Evolutionary conservation across 2,888 invertebrate genomes (phyloP).

Genomic region (Lycaena phlaeas): DNA sequence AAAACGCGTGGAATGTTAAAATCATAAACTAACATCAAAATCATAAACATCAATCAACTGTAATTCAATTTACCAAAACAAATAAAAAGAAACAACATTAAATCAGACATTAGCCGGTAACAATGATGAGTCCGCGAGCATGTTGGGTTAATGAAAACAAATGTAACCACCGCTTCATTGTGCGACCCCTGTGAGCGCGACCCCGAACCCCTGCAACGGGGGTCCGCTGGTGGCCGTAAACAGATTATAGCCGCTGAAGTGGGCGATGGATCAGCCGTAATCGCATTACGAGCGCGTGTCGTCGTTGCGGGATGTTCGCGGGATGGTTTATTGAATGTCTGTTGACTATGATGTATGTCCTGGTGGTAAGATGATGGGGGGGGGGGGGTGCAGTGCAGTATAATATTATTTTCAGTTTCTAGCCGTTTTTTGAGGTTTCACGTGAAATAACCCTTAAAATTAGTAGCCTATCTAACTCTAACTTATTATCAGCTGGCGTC

Average conservation of each 20-base stretch:
- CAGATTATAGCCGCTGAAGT: slow-evolving; percentile 4
- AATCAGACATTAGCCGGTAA: too few species aligned
- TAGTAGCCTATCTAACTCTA: too few species aligned
- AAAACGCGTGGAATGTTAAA: too few species aligned
- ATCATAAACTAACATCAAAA: too few species aligned
- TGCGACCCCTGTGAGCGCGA: background rate
- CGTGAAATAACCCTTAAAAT: too few species aligned
- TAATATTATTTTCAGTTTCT: too few species aligned
- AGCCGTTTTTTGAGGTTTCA: too few species aligned
- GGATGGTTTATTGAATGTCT: slow-evolving; percentile 6
- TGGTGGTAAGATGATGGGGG: too few species aligned
- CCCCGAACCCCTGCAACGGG: background rate
- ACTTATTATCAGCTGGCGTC: too few species aligned
- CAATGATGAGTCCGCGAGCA: background rate
- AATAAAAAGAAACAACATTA: too few species aligned
- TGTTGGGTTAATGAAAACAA: background rate
- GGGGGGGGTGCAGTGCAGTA: background rate
- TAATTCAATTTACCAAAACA: too few species aligned
- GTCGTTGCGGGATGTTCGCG: slow-evolving; percentile 13
- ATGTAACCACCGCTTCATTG: background rate
- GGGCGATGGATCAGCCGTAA: slow-evolving; percentile 8
- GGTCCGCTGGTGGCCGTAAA: background rate
- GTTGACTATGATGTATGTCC: slow-evolving; percentile 4
- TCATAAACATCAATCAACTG: too few species aligned
- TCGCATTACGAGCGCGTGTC: slow-evolving; percentile 13